Percentiles rank a stretch among this genome's conserved stretches.
These are phyloP conservation scores for Psix sp. DNA, from an alignment of 1,140 invertebrate species.

Conservation along the genomic window DNA sequence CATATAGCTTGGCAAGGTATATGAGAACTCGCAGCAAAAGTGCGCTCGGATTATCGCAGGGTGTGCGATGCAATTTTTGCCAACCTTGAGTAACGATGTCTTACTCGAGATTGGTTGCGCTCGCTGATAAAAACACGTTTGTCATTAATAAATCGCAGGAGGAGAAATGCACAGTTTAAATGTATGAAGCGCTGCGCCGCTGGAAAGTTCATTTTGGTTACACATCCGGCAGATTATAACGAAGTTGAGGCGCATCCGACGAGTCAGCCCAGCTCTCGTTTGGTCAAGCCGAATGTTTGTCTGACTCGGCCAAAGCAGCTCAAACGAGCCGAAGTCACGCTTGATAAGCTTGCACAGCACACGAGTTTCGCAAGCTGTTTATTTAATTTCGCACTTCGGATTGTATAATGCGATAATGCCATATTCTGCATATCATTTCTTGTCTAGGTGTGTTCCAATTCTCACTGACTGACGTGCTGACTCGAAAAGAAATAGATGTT, in stretches of 20 bases:
- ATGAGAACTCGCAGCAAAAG: not conserved
- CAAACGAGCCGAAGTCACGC: slow-evolving; percentile 24
- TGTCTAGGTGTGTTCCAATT: slow-evolving; percentile 23
- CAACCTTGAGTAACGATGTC: slow-evolving; percentile 14
- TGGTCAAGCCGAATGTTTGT: slow-evolving; percentile 15
- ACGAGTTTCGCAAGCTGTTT: slow-evolving; percentile 38
- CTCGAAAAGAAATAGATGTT: slow-evolving; percentile 23
- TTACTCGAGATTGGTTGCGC: slow-evolving; percentile 3
- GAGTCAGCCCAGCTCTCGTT: not conserved
- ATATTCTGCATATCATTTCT: slow-evolving; percentile 43
- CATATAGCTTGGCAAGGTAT: not conserved
- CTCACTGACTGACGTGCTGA: slow-evolving; percentile 3
- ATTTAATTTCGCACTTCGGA: slow-evolving; percentile 49
- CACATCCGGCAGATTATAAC: slow-evolving; percentile 32
- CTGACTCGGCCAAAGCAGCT: not conserved
- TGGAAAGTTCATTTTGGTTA: not conserved
- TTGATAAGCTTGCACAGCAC: slow-evolving; percentile 15
- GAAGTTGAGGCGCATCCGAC: slow-evolving; percentile 18
- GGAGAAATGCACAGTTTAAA: not conserved
- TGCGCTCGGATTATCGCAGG: slow-evolving; percentile 7
- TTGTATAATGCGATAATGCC: slow-evolving; percentile 38
- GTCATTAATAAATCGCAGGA: slow-evolving; percentile 18
- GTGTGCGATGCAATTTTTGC: slow-evolving; percentile 9
- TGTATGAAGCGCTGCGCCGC: too few relatives aligned
- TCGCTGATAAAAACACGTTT: slow-evolving; percentile 22